Evolutionary conservation across 2,797 vertebrate genomes (phyloP).

Genomic region (Danio jaintianensis): DNA sequence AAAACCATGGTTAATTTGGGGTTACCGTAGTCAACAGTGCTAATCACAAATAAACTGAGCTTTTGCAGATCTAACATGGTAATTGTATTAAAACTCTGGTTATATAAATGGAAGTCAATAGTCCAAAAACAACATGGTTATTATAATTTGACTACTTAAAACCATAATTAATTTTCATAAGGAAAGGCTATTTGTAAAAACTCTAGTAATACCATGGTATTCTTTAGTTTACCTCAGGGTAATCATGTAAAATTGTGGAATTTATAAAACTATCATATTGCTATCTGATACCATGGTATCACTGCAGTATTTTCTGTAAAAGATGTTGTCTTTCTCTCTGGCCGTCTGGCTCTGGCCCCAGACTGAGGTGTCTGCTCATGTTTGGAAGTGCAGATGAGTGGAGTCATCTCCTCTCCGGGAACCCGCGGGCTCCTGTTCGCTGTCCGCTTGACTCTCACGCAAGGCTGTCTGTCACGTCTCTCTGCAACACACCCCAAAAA

Average conservation of each 20-base stretch:
- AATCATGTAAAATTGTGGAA: neutral
- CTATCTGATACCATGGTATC: conserved; percentile 4
- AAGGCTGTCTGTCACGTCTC: conserved; percentile 24
- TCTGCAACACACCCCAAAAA: neutral
- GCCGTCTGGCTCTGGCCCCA: conserved; percentile 29
- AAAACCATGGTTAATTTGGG: no score
- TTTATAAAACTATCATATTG: neutral
- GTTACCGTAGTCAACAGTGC: no score
- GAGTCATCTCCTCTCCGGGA: conserved; percentile 52
- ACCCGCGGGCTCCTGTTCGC: conserved; percentile 25
- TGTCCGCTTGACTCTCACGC: conserved; percentile 50
- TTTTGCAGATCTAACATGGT: no score
- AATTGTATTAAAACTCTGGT: no score
- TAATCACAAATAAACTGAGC: no score
- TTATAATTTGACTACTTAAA: no score
- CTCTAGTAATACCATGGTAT: neutral
- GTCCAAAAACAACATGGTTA: no score
- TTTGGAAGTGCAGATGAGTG: conserved; percentile 49
- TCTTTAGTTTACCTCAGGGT: neutral
- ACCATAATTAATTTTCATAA: no score
- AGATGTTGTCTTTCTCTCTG: conserved; percentile 26
- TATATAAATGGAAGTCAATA: no score
- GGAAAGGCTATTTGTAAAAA: no score
- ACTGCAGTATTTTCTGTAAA: neutral
- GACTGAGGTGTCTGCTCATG: conserved; percentile 54